Conservation (phyloP, 2,113 vertebrate species). For the Euleptes europaea region DNA sequence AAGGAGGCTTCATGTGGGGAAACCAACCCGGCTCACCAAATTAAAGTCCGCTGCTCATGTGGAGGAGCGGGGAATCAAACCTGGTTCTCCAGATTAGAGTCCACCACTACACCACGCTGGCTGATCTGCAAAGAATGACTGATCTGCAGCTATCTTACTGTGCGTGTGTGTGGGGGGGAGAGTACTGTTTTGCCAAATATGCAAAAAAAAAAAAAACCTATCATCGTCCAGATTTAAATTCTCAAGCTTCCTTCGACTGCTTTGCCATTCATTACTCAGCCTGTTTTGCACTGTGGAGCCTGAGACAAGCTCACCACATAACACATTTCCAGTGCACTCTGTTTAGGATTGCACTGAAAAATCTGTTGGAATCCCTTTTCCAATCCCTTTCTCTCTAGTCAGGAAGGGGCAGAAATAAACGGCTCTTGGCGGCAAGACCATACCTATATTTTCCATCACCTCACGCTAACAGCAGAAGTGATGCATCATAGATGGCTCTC, state of each 20-base stretch:
- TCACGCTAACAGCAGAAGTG: neutral
- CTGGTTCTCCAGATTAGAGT: no score
- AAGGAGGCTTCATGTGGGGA: no score
- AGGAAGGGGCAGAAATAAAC: neutral
- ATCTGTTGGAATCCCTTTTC: neutral
- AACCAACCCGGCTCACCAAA: no score
- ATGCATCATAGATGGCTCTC: neutral
- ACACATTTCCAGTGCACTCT: neutral
- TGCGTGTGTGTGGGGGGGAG: neutral
- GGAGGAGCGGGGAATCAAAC: no score
- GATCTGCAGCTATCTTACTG: neutral
- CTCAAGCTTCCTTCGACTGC: neutral
- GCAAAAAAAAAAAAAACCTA: no score
- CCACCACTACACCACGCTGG: no score
- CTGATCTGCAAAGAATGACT: no score
- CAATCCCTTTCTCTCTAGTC: neutral
- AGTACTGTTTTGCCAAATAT: neutral
- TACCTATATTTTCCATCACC: neutral
- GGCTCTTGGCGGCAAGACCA: neutral
- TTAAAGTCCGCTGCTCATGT: no score
- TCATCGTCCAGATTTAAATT: neutral
- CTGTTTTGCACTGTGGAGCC: neutral
- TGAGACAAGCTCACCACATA: no score
- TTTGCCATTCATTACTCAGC: slow-evolving; percentile 2
- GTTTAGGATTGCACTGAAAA: neutral